Conservation (phyloP, 2,888 invertebrate species). For the Leucoptera coffeella region DNA sequence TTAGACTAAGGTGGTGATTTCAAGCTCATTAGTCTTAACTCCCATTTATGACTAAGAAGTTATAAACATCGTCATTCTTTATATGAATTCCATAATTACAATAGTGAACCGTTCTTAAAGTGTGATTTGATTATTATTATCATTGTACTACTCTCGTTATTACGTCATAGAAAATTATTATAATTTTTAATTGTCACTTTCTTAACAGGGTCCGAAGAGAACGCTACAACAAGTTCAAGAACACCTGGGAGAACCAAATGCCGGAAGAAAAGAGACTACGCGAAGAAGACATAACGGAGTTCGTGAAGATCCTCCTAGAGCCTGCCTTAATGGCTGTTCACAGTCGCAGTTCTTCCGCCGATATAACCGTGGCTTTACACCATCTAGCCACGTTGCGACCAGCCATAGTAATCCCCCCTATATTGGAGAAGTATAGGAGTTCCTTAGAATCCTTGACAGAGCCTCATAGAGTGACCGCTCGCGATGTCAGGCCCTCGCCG, state of each 20-base stretch:
- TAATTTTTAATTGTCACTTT: constrained; percentile 4
- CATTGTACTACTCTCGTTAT: constrained; percentile 27
- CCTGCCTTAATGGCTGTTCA: constrained; percentile 75
- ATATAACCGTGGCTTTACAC: constrained; percentile 64
- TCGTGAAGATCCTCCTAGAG: constrained; percentile 70
- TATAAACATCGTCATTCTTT: no score
- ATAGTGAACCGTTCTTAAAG: no score
- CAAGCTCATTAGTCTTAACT: no score
- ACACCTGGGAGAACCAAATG: constrained; percentile 63
- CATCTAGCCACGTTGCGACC: constrained; percentile 75
- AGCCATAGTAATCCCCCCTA: constrained; percentile 73
- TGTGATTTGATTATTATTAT: no score
- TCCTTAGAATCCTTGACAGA: constrained; percentile 83
- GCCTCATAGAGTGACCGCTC: constrained; percentile 74
- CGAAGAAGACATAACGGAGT: constrained; percentile 73
- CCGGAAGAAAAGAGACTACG: constrained; percentile 66
- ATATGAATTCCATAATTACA: no score
- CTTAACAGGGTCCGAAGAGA: constrained; percentile 58
- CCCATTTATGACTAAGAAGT: no score
- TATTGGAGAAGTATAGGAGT: constrained; percentile 73
- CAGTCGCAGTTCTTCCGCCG: constrained; percentile 59
- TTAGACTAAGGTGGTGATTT: no score
- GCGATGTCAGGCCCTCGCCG: constrained; percentile 56
- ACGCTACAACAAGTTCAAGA: constrained; percentile 47
- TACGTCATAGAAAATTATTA: neutral